Conservation (phyloP, 2,888 invertebrate genomes). For the Laspeyria flexula region DNA sequence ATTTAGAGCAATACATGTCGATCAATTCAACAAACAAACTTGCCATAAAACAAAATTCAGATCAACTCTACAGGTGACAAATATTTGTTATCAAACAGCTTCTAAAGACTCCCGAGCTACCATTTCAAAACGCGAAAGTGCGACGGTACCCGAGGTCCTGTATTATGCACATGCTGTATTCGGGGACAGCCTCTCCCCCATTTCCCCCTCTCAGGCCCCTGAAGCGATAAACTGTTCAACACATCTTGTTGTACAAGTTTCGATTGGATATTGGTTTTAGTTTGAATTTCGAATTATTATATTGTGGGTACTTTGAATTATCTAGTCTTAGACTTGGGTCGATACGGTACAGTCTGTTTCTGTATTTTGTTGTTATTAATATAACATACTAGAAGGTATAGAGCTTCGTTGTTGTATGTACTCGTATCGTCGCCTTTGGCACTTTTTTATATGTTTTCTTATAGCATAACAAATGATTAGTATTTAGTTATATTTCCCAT, state of each 20-base stretch:
- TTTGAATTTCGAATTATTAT: slow-evolving; percentile 28
- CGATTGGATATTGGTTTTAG: slow-evolving; percentile 47
- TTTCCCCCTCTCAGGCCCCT: slow-evolving; percentile 11
- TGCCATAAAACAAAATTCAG: too few relatives aligned
- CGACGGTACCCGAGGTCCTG: slow-evolving; percentile 34
- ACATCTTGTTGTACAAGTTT: slow-evolving; percentile 39
- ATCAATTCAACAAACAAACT: too few relatives aligned
- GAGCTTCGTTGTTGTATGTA: too few relatives aligned
- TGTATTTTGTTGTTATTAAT: not conserved
- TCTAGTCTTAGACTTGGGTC: not conserved
- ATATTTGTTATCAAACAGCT: slow-evolving; percentile 3
- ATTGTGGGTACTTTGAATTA: not conserved
- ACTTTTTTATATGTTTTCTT: too few relatives aligned
- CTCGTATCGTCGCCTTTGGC: too few relatives aligned
- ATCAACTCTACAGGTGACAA: not conserved
- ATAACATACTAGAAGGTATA: too few relatives aligned
- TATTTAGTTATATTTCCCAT: too few relatives aligned
- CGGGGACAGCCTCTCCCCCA: slow-evolving; percentile 10
- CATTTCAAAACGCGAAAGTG: slow-evolving; percentile 41
- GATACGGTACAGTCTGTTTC: not conserved
- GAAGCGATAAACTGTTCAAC: slow-evolving; percentile 37
- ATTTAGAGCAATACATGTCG: too few relatives aligned
- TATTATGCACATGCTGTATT: slow-evolving; percentile 49
- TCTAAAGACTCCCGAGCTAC: slow-evolving; percentile 25
- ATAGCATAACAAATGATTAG: too few relatives aligned